These are phyloP conservation scores for Elmis aenea DNA, from an alignment of 2,888 invertebrate genomes.

Conservation along the genomic window DNA sequence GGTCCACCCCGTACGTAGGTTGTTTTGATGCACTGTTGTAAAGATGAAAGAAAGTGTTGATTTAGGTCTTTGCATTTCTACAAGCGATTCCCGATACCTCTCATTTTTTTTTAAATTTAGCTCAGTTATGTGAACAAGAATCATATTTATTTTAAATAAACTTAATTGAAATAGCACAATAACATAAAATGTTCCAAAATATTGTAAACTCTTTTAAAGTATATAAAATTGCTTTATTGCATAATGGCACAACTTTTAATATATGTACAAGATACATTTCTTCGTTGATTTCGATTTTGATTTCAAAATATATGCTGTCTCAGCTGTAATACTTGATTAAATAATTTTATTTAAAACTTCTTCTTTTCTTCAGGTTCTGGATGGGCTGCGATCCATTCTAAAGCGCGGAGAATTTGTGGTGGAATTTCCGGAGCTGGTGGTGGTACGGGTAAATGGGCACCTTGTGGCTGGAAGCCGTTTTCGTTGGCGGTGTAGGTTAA, in stretches of 20 bases:
- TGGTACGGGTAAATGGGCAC: slow-evolving; percentile 46
- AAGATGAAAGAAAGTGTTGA: too few species aligned
- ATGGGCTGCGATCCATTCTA: slow-evolving; percentile 60
- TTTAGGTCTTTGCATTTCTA: too few species aligned
- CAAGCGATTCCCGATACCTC: too few species aligned
- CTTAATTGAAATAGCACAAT: too few species aligned
- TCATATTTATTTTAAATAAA: too few species aligned
- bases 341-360: slow-evolving; percentile 2
- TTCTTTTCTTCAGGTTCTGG: slow-evolving; percentile 37
- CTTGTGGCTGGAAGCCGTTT: slow-evolving; percentile 63
- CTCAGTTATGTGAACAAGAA: too few species aligned
- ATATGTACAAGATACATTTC: slow-evolving; percentile 7
- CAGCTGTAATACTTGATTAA: background rate
- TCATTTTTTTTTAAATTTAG: too few species aligned
- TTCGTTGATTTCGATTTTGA: slow-evolving; percentile 4
- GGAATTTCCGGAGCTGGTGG: slow-evolving; percentile 65
- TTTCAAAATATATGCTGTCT: slow-evolving; percentile 1
- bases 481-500: slow-evolving; percentile 62
- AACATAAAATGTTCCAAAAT: too few species aligned
- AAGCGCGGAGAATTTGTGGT: slow-evolving; percentile 62
- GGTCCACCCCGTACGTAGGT: too few species aligned
- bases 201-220: too few species aligned
- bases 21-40: too few species aligned
- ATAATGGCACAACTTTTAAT: slow-evolving; percentile 10
- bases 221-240: too few species aligned